Conservation (phyloP, 2,888 invertebrate genomes). For the Agonum fuliginosum region DNA sequence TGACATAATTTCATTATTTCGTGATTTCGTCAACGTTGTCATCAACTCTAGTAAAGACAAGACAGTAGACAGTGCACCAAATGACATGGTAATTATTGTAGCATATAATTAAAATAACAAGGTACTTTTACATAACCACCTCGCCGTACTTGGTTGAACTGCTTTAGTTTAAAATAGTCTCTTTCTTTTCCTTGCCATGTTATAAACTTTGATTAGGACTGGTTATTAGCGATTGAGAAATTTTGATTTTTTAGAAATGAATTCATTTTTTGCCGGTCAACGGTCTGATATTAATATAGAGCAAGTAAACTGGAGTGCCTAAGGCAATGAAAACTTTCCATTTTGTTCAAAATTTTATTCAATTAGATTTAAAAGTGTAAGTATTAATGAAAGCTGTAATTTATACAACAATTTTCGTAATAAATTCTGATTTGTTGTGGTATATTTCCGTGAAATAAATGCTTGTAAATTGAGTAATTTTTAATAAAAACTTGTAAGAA, state of each 20-base stretch:
- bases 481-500: constrained; percentile 4
- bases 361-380: constrained; percentile 1
- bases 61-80: constrained; percentile 25
- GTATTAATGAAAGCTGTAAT: constrained; percentile 23
- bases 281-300: constrained; percentile 14
- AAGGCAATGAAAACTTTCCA: constrained; percentile 16
- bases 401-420: constrained; percentile 42
- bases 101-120: constrained; percentile 55
- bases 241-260: background rate
- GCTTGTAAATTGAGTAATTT: constrained; percentile 26
- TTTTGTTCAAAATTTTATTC: constrained; percentile 32
- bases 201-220: background rate
- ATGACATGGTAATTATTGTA: constrained; percentile 43
- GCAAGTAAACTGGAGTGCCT: constrained; percentile 12
- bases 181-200: background rate
- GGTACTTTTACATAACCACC: constrained; percentile 50
- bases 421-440: constrained; percentile 34
- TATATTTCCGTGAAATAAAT: constrained; percentile 36
- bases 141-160: constrained; percentile 47
- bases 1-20: background rate
- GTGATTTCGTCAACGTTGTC: background rate
- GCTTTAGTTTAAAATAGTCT: background rate
- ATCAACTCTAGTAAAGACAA: too few relatives aligned
- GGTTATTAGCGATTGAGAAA: constrained; percentile 10
- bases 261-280: background rate